phyloP scores from a whole-genome alignment of 1,140 invertebrate genomes.

The Cephus cinctus region DNA sequence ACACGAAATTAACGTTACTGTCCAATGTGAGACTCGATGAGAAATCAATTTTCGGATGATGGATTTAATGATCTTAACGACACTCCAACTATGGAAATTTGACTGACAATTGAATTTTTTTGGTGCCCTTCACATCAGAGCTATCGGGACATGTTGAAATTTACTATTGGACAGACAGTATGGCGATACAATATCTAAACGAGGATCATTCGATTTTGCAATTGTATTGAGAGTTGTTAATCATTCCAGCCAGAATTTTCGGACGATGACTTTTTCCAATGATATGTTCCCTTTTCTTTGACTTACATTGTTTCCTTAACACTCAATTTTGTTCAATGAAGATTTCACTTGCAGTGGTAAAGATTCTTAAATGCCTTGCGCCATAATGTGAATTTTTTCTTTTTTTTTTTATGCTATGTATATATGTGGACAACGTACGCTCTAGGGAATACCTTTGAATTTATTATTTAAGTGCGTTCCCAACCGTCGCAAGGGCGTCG shows the following conservation, averaged over 20 bases:
- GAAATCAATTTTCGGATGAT: too few species aligned
- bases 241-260: background rate
- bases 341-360: background rate
- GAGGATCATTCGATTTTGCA: background rate
- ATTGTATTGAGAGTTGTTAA: background rate
- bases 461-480: background rate
- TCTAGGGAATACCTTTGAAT: background rate
- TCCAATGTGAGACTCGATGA: slow-evolving; percentile 11
- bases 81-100: too few species aligned
- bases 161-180: background rate
- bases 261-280: background rate
- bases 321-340: background rate
- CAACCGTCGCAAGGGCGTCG: background rate
- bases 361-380: background rate
- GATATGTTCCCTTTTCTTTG: background rate
- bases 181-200: too few species aligned
- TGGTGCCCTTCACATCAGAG: background rate
- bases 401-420: background rate
- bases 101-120: too few species aligned
- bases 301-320: background rate
- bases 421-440: background rate
- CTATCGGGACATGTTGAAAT: background rate
- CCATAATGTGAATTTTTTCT: background rate
- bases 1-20: background rate
- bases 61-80: too few species aligned